Percentiles rank a stretch among this genome's conserved stretches.
These are phyloP conservation scores for Acrocephalus scirpaceus DNA, from an alignment of 2,797 vertebrate genomes.

Conservation along the genomic window DNA sequence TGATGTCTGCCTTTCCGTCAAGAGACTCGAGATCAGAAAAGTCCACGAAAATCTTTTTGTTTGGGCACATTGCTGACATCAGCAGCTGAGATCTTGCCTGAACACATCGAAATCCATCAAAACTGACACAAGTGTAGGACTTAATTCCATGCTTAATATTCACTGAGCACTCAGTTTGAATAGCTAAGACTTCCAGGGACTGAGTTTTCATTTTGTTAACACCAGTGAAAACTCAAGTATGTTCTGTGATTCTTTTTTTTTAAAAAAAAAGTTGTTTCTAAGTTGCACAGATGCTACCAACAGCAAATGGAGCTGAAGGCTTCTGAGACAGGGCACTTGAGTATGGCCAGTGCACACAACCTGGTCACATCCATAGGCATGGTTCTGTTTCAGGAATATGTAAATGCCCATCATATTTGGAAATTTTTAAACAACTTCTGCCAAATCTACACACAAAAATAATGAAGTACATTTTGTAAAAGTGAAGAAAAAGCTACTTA, in stretches of 20 bases:
- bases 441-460: background rate
- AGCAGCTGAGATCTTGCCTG: background rate
- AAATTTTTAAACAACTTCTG: background rate
- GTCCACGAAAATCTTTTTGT: background rate
- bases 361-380: background rate
- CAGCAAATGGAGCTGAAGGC: background rate
- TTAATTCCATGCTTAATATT: background rate
- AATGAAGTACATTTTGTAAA: background rate
- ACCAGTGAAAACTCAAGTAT: background rate
- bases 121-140: background rate
- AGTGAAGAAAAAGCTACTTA: background rate
- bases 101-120: background rate
- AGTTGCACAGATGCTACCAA: background rate
- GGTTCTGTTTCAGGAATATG: background rate
- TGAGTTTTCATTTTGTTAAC: background rate
- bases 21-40: background rate
- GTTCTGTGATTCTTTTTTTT: background rate
- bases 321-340: background rate
- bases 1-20: accelerated
- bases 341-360: background rate
- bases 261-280: background rate
- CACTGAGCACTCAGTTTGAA: background rate
- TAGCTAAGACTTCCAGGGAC: background rate
- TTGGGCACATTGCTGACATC: background rate
- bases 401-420: too few relatives aligned